These are phyloP conservation scores for Acromyrmex heyeri DNA, from an alignment of 1,140 invertebrate species.

Conservation along the genomic window DNA sequence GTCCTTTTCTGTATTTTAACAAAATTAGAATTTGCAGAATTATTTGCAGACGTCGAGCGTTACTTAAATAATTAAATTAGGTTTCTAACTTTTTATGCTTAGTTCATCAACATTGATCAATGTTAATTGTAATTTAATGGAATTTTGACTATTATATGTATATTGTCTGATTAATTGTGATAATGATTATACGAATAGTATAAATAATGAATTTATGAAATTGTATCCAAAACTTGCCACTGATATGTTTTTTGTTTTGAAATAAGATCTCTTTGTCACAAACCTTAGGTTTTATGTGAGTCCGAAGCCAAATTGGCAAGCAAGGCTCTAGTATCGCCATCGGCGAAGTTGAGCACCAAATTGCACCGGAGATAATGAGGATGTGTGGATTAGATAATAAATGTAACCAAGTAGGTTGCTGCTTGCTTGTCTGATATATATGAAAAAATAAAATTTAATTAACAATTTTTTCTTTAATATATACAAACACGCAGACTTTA, in stretches of 20 bases:
- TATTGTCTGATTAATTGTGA: neutral
- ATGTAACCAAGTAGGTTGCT: slow-evolving; percentile 86
- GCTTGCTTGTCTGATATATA: slow-evolving; percentile 50
- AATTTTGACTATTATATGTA: neutral
- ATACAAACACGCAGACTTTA: neutral
- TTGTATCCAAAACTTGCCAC: neutral
- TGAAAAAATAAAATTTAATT: neutral
- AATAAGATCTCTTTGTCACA: slow-evolving; percentile 14
- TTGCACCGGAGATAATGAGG: slow-evolving; percentile 89
- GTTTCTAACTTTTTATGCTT: slow-evolving; percentile 12
- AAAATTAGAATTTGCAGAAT: neutral
- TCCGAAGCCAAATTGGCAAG: slow-evolving; percentile 93
- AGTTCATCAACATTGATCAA: neutral
- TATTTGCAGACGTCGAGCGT: neutral
- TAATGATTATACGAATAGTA: neutral
- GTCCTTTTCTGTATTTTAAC: neutral
- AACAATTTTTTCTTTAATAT: neutral
- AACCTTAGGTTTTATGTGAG: slow-evolving; percentile 91
- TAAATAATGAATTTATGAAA: neutral
- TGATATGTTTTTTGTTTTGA: neutral
- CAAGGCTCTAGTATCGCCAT: slow-evolving; percentile 94
- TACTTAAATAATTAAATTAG: neutral
- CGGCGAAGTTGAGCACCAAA: slow-evolving; percentile 91
- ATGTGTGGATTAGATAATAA: slow-evolving; percentile 88
- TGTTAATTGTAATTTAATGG: neutral